phyloP scores from a whole-genome alignment of 2,113 vertebrate species.

The Panthera uncia region DNA sequence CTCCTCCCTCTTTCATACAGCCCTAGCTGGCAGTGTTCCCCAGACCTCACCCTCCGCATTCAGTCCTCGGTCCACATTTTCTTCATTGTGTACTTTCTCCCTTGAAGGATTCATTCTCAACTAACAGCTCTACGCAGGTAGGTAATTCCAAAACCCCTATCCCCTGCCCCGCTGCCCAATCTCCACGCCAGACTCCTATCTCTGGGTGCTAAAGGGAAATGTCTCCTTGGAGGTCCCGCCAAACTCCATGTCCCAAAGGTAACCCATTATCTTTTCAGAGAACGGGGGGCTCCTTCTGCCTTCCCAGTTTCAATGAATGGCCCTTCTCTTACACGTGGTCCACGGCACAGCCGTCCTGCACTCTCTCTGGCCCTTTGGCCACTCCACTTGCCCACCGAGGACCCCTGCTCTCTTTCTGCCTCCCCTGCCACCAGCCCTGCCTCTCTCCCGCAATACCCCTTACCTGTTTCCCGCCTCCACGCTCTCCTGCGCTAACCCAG shows the following conservation, averaged over 20 bases:
- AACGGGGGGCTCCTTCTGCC: background rate
- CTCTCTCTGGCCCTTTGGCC: background rate
- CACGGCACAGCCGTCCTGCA: background rate
- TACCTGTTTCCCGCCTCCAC: background rate
- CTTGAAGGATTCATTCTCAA: background rate
- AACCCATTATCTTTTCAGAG: background rate
- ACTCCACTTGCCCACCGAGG: background rate
- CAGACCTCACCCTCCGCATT: background rate
- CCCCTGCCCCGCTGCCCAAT: background rate
- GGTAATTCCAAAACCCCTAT: background rate
- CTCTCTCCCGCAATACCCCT: background rate
- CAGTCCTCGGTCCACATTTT: background rate
- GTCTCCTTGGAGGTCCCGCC: background rate
- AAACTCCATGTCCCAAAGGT: background rate
- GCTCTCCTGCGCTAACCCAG: background rate
- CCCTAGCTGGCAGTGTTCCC: background rate
- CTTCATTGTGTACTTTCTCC: background rate
- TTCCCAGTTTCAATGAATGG: background rate
- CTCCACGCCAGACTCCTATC: background rate
- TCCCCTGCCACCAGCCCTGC: background rate
- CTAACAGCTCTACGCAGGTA: background rate
- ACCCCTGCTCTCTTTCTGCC: background rate
- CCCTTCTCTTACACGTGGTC: no score
- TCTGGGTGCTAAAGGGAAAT: background rate
- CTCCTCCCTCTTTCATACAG: background rate